A percentile compares a stretch with the other conserved stretches of the same genome.
These are phyloP conservation scores for Gasterosteus nipponicus DNA, from an alignment of 2,113 vertebrate genomes.

Conservation along the genomic window DNA sequence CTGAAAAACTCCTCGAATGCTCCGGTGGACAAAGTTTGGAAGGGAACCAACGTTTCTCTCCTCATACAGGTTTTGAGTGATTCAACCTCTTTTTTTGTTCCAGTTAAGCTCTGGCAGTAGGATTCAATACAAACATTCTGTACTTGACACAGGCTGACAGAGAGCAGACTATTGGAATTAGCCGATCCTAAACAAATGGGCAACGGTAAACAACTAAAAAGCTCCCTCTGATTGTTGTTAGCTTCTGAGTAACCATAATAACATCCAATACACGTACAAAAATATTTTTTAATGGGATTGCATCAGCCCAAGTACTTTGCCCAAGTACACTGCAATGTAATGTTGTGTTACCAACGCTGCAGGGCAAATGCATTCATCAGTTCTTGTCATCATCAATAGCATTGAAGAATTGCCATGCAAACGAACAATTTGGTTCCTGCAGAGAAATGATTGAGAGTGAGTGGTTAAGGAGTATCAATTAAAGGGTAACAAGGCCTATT, in stretches of 20 bases:
- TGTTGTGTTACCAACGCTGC: conserved; percentile 7
- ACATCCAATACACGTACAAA: not conserved
- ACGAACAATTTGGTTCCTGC: conserved; percentile 32
- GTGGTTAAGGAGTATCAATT: conserved; percentile 6
- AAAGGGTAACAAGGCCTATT: conserved; percentile 14
- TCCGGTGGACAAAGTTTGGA: not conserved
- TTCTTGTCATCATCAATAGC: conserved; percentile 31
- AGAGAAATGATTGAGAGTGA: conserved; percentile 16
- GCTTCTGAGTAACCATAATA: not conserved
- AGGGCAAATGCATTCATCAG: conserved; percentile 20
- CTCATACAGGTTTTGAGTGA: not conserved
- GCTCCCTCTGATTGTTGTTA: not conserved
- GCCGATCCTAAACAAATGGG: not conserved
- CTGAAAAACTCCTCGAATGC: not conserved
- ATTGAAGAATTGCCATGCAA: conserved; percentile 34
- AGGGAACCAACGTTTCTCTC: not conserved
- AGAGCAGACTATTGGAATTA: not conserved
- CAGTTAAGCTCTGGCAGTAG: not conserved
- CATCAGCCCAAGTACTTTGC: not conserved
- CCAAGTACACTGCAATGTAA: conserved; percentile 20
- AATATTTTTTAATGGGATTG: not conserved
- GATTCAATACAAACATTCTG: not conserved
- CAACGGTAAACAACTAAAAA: conserved; percentile 6
- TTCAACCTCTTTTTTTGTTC: not conserved
- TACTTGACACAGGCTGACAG: not conserved